Percentiles rank a stretch among this genome's conserved stretches.
These are phyloP conservation scores for Scaptomyza hsui DNA, from an alignment of 1,140 invertebrate genomes.

Conservation along the genomic window DNA sequence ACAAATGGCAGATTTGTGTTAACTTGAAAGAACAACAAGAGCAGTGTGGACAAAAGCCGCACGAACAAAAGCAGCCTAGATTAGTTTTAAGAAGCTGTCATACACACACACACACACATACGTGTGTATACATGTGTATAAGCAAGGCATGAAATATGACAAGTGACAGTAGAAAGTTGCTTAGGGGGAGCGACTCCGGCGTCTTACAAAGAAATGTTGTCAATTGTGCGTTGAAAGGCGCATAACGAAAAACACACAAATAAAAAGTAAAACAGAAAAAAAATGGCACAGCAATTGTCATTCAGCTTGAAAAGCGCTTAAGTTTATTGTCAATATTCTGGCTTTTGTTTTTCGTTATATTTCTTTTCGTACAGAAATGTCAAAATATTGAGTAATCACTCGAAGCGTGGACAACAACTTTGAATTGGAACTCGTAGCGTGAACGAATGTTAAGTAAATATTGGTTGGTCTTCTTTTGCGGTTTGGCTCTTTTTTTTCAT, in stretches of 20 bases:
- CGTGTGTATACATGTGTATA: constrained; percentile 19
- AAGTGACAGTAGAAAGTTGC: constrained; percentile 79
- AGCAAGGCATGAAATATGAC: constrained; percentile 51
- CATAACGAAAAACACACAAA: constrained; percentile 15
- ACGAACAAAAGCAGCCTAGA: constrained; percentile 64
- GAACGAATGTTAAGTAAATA: constrained; percentile 74
- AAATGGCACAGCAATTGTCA: constrained; percentile 81
- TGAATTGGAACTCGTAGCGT: constrained; percentile 51
- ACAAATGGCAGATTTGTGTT: constrained; percentile 62
- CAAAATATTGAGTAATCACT: constrained; percentile 81
- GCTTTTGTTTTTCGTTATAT: constrained; percentile 34
- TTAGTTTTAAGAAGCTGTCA: constrained; percentile 78
- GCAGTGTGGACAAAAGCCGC: constrained; percentile 4
- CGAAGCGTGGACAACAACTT: constrained; percentile 49
- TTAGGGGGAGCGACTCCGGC: constrained; percentile 46
- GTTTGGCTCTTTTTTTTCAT: constrained; percentile 34
- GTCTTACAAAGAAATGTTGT: constrained; percentile 46
- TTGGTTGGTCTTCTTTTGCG: constrained; percentile 45
- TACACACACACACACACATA: not conserved
- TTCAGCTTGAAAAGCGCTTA: constrained; percentile 75
- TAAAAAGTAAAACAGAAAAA: constrained; percentile 19
- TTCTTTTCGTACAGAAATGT: constrained; percentile 59
- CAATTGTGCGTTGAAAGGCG: constrained; percentile 54
- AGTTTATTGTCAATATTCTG: constrained; percentile 81
- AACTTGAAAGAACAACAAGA: constrained; percentile 62